A percentile compares a stretch with the other conserved stretches of the same genome.
phyloP scores from a whole-genome alignment of 2,888 invertebrate genomes.

The Siphlonurus alternatus region DNA sequence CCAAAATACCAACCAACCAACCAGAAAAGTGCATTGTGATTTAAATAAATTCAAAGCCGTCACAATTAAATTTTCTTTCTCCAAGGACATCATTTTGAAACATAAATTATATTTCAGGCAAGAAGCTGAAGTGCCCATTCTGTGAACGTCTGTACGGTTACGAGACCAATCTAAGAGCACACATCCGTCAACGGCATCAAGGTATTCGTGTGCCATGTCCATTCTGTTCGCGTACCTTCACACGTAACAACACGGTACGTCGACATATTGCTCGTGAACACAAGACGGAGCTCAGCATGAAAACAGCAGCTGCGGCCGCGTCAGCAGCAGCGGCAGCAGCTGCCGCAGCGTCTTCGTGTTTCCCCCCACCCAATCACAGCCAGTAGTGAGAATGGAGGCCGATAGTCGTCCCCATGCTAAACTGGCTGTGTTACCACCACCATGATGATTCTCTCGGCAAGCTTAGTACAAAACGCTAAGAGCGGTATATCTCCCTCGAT shows the following conservation, averaged over 20 bases:
- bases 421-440: not conserved
- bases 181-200: constrained; percentile 81
- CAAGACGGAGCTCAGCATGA: constrained; percentile 52
- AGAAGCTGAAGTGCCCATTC: constrained; percentile 82
- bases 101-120: no score
- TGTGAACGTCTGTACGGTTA: constrained; percentile 85
- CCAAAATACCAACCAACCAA: no score
- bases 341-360: constrained; percentile 7
- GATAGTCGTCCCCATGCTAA: not conserved
- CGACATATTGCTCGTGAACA: constrained; percentile 83
- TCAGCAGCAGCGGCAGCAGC: constrained; percentile 10
- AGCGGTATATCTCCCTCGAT: no score
- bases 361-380: constrained; percentile 1
- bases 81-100: no score
- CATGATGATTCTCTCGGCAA: constrained; percentile 8
- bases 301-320: constrained; percentile 24
- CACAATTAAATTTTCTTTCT: no score
- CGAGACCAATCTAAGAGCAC: constrained; percentile 81
- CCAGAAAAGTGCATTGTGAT: no score
- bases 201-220: constrained; percentile 84
- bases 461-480: not conserved
- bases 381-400: not conserved
- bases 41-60: no score
- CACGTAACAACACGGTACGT: constrained; percentile 81
- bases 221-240: constrained; percentile 78